Base-by-base conservation (phyloP, 2,797 vertebrate genomes). In the Echiichthys vipera region DNA sequence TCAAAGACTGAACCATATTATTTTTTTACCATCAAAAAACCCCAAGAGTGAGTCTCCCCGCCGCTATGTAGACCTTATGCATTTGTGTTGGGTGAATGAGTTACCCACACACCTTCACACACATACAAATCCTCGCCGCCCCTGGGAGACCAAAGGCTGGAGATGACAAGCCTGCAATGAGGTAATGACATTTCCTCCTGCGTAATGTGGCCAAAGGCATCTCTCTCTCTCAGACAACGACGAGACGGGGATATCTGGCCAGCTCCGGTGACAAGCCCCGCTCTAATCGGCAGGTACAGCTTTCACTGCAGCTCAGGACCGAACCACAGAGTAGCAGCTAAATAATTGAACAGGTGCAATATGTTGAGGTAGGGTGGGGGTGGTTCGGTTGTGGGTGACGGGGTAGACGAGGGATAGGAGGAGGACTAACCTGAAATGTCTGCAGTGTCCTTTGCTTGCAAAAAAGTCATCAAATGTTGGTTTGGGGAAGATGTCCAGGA, bases 321-420 rank as follows among this genome's bases (percentile, higher is more conserved):
- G 77, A 93, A 85, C 90, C 92, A 92, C 90, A 87, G 91, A 93
- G 92, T 45, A 89, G 91, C 79, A 77, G 83, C 87, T 96, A 94
- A 96, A 97, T 97, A 94, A 97, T 97, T 96, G 90, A 97, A 91
- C 89, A 93, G 91, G 91, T 94, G 93, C 91, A 94, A 93, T 95
- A 92, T 95, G 94, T 95, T 95, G 92, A 92, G 88, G 89, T 82
- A 76, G 75, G 74, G 56, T 18, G 75, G 78, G 50, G 59, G 65
- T 25, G 63, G 56, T n/a, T 45, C 40, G 59, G 62, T 29, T 22
- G 36, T 18, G 74, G 74, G 71, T 47, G 69, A 51, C 27, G 14
- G 50, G 20, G 27, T 0, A 17, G 50, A 71, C 58, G 43, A 40
- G 39, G 39, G 9, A 72, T 30, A 54, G 62, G 49, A 59, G 63